Evolutionary conservation across 2,113 vertebrate species (phyloP).

Genomic region (Cyanoderma ruficeps): DNA sequence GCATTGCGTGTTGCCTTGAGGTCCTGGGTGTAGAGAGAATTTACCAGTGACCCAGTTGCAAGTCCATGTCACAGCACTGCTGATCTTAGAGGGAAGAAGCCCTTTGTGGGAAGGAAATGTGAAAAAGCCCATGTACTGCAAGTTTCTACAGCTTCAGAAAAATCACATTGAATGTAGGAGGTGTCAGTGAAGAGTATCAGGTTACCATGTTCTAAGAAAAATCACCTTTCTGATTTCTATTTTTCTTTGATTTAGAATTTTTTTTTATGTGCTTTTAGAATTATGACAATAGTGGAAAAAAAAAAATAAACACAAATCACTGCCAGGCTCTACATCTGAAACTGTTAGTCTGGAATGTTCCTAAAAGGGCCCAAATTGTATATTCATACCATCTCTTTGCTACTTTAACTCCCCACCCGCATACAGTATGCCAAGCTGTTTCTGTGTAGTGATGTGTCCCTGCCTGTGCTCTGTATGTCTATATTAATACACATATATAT

Average conservation of each 20-base stretch:
- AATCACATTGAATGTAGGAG: background rate
- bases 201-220: background rate
- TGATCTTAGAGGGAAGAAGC: background rate
- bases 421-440: constrained; percentile 35
- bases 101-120: background rate
- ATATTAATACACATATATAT: constrained; percentile 30
- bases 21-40: background rate
- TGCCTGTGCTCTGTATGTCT: background rate
- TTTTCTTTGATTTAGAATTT: background rate
- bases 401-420: constrained; percentile 38
- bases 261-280: background rate
- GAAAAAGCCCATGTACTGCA: background rate
- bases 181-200: background rate
- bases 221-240: background rate
- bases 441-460: constrained; percentile 16
- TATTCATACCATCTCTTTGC: constrained; percentile 30
- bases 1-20: fast-evolving
- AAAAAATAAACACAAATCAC: background rate
- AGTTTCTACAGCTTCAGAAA: background rate
- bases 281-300: background rate
- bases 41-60: background rate
- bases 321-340: background rate
- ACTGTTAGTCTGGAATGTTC: background rate
- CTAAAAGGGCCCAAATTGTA: background rate
- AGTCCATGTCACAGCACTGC: background rate